A percentile compares a stretch with the other conserved stretches of the same genome.
These are phyloP conservation scores for Morpho helenor DNA, from an alignment of 2,888 invertebrate species.

Conservation along the genomic window DNA sequence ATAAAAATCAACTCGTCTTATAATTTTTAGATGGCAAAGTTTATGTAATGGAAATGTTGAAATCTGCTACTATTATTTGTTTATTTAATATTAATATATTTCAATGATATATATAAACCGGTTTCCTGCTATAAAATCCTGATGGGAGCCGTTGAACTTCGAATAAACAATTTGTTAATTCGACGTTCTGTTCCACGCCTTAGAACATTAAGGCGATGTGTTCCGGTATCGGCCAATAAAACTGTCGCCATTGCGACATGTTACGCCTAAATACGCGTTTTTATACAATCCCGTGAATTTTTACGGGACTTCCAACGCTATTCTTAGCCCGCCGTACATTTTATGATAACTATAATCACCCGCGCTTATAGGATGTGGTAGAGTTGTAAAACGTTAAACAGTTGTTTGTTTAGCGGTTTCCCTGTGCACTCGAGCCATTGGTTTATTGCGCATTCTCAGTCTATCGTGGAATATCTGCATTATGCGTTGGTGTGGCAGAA, in stretches of 20 bases:
- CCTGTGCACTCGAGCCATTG: conserved; percentile 34
- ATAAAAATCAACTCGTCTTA: too few species aligned
- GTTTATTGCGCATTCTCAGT: conserved; percentile 25
- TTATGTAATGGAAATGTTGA: too few species aligned
- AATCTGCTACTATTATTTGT: not conserved
- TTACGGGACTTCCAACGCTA: conserved; percentile 44
- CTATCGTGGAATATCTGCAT: conserved; percentile 29
- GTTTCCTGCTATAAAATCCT: conserved; percentile 16
- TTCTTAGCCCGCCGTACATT: conserved; percentile 48
- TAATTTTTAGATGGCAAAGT: too few species aligned
- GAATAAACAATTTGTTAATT: conserved; percentile 25
- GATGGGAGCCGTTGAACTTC: conserved; percentile 12
- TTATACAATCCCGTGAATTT: conserved; percentile 44
- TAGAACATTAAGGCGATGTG: conserved; percentile 38
- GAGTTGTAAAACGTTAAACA: conserved; percentile 51
- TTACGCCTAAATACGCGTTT: conserved; percentile 44
- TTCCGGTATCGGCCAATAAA: conserved; percentile 55
- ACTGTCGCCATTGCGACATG: conserved; percentile 57
- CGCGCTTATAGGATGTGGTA: conserved; percentile 60
- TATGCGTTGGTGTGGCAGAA: conserved; percentile 36
- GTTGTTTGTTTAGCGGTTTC: conserved; percentile 64
- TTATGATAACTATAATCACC: conserved; percentile 60
- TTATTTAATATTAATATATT: not conserved
- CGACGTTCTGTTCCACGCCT: conserved; percentile 27
- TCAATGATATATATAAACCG: conserved; percentile 12